Percentiles rank a stretch among this genome's conserved stretches.
These are phyloP conservation scores for Chrysocyon brachyurus DNA, from an alignment of 2,797 vertebrate genomes.

Conservation along the genomic window DNA sequence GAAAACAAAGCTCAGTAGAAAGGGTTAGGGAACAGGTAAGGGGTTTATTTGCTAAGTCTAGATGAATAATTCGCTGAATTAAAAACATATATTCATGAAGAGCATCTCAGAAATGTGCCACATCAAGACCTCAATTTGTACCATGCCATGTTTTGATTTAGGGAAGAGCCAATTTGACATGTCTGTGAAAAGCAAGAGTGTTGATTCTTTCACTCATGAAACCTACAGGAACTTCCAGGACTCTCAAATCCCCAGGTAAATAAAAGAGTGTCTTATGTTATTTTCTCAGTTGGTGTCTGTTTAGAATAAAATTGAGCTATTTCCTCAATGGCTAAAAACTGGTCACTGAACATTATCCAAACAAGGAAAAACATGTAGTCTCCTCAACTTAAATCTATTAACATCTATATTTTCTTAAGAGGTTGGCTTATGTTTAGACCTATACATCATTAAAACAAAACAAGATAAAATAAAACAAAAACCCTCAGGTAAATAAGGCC, in stretches of 20 bases:
- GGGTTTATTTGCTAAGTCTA: conserved; percentile 27
- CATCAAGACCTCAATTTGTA: conserved; percentile 60
- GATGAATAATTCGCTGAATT: conserved; percentile 50
- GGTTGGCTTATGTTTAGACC: conserved; percentile 51
- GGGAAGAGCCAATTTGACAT: conserved; percentile 53
- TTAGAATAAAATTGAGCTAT: conserved; percentile 80
- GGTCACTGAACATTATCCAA: conserved; percentile 75
- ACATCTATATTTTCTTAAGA: conserved; percentile 72
- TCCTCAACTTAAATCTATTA: conserved; percentile 73
- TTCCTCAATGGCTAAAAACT: conserved; percentile 75
- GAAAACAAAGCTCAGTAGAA: conserved; percentile 17
- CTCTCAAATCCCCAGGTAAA: conserved; percentile 74
- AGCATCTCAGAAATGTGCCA: conserved; percentile 34
- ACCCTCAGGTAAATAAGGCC: conserved; percentile 38
- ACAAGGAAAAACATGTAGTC: conserved; percentile 70
- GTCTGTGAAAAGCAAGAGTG: conserved; percentile 46
- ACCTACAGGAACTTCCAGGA: conserved; percentile 53
- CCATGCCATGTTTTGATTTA: conserved; percentile 55
- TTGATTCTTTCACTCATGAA: conserved; percentile 70
- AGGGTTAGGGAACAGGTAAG: conserved; percentile 31
- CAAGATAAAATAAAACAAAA: not conserved
- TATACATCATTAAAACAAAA: conserved; percentile 42
- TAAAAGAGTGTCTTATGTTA: conserved; percentile 74
- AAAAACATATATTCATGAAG: conserved; percentile 45
- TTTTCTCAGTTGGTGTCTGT: conserved; percentile 81